Percentiles rank a stretch among this genome's conserved stretches.
Conservation (phyloP, 2,888 invertebrate species). For the Ormyrus pomaceus region DNA sequence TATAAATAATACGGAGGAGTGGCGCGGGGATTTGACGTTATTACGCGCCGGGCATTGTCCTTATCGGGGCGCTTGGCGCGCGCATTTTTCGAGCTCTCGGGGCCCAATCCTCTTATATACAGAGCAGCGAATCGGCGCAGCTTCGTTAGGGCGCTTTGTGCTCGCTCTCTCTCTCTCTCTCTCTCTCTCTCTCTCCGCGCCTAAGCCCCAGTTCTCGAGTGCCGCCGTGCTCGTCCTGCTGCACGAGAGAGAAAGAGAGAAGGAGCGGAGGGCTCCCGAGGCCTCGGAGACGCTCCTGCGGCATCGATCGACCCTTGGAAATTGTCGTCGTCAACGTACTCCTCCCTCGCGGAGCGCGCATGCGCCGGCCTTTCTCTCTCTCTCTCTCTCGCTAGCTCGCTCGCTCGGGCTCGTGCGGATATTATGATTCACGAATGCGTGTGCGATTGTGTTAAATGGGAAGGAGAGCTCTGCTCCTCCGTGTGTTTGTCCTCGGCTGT, state of each 20-base stretch:
- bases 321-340: slow-evolving; percentile 57
- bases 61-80: neutral
- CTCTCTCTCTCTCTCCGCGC: neutral
- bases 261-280: slow-evolving; percentile 23
- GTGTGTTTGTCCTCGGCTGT: slow-evolving; percentile 9
- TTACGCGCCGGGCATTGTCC: neutral
- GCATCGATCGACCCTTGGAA: slow-evolving; percentile 59
- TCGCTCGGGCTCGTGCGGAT: slow-evolving; percentile 20
- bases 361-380: slow-evolving; percentile 25
- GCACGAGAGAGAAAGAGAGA: neutral
- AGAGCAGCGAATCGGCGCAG: neutral
- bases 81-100: neutral
- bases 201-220: too few species aligned
- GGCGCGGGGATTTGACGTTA: neutral
- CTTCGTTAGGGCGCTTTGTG: slow-evolving; percentile 42
- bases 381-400: slow-evolving; percentile 12
- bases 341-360: slow-evolving; percentile 37
- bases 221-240: neutral
- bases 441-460: slow-evolving; percentile 51
- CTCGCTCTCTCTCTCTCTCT: neutral
- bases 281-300: slow-evolving; percentile 55
- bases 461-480: slow-evolving; percentile 26
- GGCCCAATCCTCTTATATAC: slow-evolving; percentile 1
- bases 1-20: slow-evolving; percentile 2
- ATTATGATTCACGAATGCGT: slow-evolving; percentile 54